phyloP scores from a whole-genome alignment of 2,888 invertebrate genomes.

The Himalopsyche kuldschensis region DNA sequence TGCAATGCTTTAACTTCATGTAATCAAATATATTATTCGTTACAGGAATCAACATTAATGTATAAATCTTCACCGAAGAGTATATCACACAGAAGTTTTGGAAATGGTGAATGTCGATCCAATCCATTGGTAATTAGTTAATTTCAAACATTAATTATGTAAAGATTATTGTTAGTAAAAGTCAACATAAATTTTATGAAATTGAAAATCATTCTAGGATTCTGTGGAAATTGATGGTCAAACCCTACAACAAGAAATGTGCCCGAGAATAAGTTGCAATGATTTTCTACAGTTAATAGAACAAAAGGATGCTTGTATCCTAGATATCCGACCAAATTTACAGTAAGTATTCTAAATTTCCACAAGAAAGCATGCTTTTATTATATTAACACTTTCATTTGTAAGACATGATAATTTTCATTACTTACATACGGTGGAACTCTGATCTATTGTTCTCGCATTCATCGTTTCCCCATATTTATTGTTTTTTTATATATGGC shows the following conservation, averaged over 20 bases:
- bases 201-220: slow-evolving; percentile 56
- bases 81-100: slow-evolving; percentile 82
- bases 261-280: slow-evolving; percentile 81
- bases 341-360: slow-evolving; percentile 47
- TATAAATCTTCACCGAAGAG: slow-evolving; percentile 85
- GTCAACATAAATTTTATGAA: background rate
- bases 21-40: slow-evolving; percentile 5
- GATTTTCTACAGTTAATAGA: slow-evolving; percentile 78
- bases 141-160: background rate
- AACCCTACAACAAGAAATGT: slow-evolving; percentile 72
- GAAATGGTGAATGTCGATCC: slow-evolving; percentile 52
- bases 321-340: slow-evolving; percentile 55
- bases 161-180: background rate
- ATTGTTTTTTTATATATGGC: too few species aligned
- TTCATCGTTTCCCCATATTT: too few species aligned
- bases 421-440: too few species aligned
- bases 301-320: slow-evolving; percentile 59
- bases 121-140: slow-evolving; percentile 45
- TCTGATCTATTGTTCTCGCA: background rate
- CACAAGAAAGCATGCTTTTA: background rate
- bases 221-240: slow-evolving; percentile 69
- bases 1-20: too few species aligned
- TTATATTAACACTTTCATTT: background rate
- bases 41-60: slow-evolving; percentile 78
- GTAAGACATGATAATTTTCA: too few species aligned